A percentile compares a stretch with the other conserved stretches of the same genome.
Evolutionary conservation across 2,797 vertebrate genomes (phyloP).

Genomic region (Aphelocoma californica): DNA sequence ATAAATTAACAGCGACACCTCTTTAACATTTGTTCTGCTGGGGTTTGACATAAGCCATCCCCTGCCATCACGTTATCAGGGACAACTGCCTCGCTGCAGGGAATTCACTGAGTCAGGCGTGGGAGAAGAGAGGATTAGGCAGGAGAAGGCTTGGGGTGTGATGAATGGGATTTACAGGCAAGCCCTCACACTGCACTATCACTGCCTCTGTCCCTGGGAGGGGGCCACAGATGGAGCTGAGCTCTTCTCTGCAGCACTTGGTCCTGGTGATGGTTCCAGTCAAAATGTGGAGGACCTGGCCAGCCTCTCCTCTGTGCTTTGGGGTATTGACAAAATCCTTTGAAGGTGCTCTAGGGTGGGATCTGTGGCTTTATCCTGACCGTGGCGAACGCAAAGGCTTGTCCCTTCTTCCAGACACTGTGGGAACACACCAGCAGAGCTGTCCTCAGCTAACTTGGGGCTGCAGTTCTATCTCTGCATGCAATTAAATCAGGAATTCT

Average conservation of each 20-base stretch:
- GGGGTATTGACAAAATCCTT: neutral
- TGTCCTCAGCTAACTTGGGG: neutral
- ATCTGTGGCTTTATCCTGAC: neutral
- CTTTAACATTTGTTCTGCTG: neutral
- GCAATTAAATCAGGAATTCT: neutral
- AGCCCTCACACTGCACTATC: neutral
- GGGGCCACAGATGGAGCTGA: fast-evolving
- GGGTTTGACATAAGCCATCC: neutral
- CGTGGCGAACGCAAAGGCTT: neutral
- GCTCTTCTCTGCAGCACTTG: neutral
- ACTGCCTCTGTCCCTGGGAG: neutral
- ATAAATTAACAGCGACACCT: neutral
- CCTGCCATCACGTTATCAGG: neutral
- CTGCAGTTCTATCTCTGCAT: neutral
- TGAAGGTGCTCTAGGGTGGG: neutral
- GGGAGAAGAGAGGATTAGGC: slow-evolving; percentile 19
- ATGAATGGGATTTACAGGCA: slow-evolving; percentile 26
- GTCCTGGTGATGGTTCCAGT: neutral
- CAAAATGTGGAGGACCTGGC: neutral
- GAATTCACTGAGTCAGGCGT: slow-evolving; percentile 15
- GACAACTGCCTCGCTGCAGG: neutral
- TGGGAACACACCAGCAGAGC: neutral
- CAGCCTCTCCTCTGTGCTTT: neutral
- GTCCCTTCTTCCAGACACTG: neutral
- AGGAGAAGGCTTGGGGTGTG: neutral